Evolutionary conservation across 2,888 invertebrate genomes (phyloP).

Genomic region (Ornithoptera priamus): DNA sequence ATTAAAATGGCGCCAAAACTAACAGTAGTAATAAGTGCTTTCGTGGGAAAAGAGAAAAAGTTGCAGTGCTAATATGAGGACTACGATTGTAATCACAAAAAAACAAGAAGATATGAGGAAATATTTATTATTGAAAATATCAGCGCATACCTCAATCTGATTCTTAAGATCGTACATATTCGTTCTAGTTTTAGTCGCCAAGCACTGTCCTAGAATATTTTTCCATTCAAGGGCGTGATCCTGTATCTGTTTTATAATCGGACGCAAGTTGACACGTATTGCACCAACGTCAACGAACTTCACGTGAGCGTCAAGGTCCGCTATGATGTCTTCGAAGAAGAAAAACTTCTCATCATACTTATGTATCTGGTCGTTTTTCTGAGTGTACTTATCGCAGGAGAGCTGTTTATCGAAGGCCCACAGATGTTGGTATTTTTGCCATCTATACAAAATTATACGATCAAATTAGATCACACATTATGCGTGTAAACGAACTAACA

Average conservation of each 20-base stretch:
- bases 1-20: too few relatives aligned
- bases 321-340: constrained; percentile 88
- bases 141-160: constrained; percentile 83
- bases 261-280: constrained; percentile 86
- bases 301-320: constrained; percentile 81
- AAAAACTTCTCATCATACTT: constrained; percentile 92
- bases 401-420: constrained; percentile 88
- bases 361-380: constrained; percentile 73
- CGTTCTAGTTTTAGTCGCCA: constrained; percentile 83
- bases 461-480: too few relatives aligned
- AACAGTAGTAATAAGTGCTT: too few relatives aligned
- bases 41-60: too few relatives aligned
- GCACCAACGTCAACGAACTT: constrained; percentile 83
- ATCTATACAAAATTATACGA: constrained; percentile 61
- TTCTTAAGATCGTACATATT: constrained; percentile 85
- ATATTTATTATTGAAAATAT: too few relatives aligned
- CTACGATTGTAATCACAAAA: too few relatives aligned
- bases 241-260: constrained; percentile 82
- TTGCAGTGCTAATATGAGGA: too few relatives aligned
- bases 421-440: constrained; percentile 86
- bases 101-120: too few relatives aligned
- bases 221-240: constrained; percentile 91
- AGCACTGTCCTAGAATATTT: constrained; percentile 83
- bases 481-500: too few relatives aligned
- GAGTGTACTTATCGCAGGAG: constrained; percentile 88